Evolutionary conservation across 2,113 vertebrate genomes (phyloP), one percentile per base, ranked within the genome.

Genomic region (Heterochromis multidens): DNA sequence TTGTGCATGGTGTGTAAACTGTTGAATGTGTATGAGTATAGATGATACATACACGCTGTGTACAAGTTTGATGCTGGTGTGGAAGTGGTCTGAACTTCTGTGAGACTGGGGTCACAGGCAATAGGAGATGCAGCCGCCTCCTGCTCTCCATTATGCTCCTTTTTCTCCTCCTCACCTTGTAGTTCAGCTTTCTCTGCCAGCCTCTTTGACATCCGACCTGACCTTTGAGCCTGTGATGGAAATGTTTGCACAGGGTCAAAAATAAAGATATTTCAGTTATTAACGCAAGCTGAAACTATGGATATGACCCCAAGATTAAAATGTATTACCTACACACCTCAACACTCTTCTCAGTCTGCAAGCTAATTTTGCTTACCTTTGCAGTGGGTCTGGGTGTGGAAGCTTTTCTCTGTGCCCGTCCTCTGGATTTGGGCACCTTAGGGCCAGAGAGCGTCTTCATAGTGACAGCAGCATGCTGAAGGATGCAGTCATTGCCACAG

Each of bases 31-130:
- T 94, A 92, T 91, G 95, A 96, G 95, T 96, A 96, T 96, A 95
- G 91, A 95, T 88, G 94, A 97, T 99, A 99, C 98, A 96, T 99
- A 99, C 99, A 97, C 97, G 91, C 80, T 90, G 97, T 97, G 96
- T 95, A 95, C 93, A 97, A 97, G 94, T 97, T 93, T 95, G 98
- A 90, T 89, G 97, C 93, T 92, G 97, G 94, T 94, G 95, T 95
- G 91, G 97, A 94, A 93, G 97, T 91, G 91, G 97, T 94, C 95
- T 96, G 96, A 95, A 96, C 97, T 89, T 97, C 97, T 94, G 97
- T 97, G 96, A 97, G 97, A 96, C 97, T 97, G 96, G 98, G 97
- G 95, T 97, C 97, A 63, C 96, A 97, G 80, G 96, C 96, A 96
- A 95, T 94, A 81, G 96, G 60, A 76, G 91, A 96, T 0, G 97